Evolutionary conservation across 2,888 invertebrate species (phyloP).

Genomic region (Eupithecia tripunctaria): DNA sequence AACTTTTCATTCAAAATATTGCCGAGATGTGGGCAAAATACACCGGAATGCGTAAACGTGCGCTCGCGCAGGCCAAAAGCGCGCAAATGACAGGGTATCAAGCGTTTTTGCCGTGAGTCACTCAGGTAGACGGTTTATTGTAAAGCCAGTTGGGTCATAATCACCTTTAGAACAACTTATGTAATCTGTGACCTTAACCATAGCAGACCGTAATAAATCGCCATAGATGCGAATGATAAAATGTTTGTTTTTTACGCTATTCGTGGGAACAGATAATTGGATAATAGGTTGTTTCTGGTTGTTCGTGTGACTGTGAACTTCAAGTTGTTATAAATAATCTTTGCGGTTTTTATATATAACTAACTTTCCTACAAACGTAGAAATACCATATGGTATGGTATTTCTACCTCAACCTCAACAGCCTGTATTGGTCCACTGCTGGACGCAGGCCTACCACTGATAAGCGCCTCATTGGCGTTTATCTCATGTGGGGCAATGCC

Average conservation of each 20-base stretch:
- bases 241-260: constrained; percentile 20
- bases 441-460: too few species aligned
- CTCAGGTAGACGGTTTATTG: constrained; percentile 33
- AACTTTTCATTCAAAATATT: constrained; percentile 48
- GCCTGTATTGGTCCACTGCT: too few species aligned
- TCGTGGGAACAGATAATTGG: constrained; percentile 22
- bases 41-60: constrained; percentile 57
- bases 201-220: constrained; percentile 21
- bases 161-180: background rate
- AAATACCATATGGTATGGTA: too few species aligned
- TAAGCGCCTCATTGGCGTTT: too few species aligned
- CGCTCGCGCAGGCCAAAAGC: constrained; percentile 50
- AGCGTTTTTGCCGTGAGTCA: constrained; percentile 42
- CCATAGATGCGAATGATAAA: constrained; percentile 31
- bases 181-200: constrained; percentile 12
- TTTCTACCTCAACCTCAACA: too few species aligned
- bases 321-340: background rate
- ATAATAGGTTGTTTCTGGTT: background rate
- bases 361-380: background rate
- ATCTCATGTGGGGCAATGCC: too few species aligned
- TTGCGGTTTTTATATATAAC: background rate
- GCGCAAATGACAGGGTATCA: constrained; percentile 44
- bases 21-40: background rate
- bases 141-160: background rate
- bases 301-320: constrained; percentile 2